phyloP scores from a whole-genome alignment of 2,888 invertebrate genomes.

The Apodemia hepburni region DNA sequence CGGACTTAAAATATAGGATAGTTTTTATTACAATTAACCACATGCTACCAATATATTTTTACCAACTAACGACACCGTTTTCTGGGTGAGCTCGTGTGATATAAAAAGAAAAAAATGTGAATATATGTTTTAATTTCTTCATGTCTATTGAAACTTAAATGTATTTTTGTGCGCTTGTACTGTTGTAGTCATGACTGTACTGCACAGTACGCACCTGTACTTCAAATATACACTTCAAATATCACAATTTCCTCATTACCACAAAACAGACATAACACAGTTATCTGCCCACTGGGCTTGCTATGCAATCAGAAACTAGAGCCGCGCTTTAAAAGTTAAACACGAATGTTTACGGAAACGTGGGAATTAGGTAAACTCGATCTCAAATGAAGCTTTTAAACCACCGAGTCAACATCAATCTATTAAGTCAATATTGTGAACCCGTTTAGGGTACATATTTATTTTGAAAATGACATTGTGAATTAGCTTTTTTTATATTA shows the following conservation, averaged over 20 bases:
- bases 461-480: constrained; percentile 15
- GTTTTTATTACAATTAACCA: too few relatives aligned
- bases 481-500: too few relatives aligned
- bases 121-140: too few relatives aligned
- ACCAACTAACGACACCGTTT: too few relatives aligned
- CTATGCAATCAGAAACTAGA: constrained; percentile 16
- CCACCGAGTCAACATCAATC: constrained; percentile 32
- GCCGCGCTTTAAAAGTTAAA: constrained; percentile 17
- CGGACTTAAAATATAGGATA: too few relatives aligned
- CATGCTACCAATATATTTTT: too few relatives aligned
- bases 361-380: constrained; percentile 35
- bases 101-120: too few relatives aligned
- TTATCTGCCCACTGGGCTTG: constrained; percentile 8
- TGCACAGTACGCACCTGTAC: not conserved
- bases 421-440: constrained; percentile 31
- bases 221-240: not conserved
- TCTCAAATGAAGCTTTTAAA: constrained; percentile 34
- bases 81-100: too few relatives aligned
- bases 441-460: constrained; percentile 23
- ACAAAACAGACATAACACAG: constrained; percentile 8
- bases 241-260: constrained; percentile 12
- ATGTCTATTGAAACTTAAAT: too few relatives aligned
- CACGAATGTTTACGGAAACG: constrained; percentile 31
- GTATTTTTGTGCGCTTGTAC: too few relatives aligned
- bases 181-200: too few relatives aligned